A percentile compares a stretch with the other conserved stretches of the same genome.
These are phyloP conservation scores for Numida meleagris DNA, from an alignment of 2,113 vertebrate species.

Conservation along the genomic window DNA sequence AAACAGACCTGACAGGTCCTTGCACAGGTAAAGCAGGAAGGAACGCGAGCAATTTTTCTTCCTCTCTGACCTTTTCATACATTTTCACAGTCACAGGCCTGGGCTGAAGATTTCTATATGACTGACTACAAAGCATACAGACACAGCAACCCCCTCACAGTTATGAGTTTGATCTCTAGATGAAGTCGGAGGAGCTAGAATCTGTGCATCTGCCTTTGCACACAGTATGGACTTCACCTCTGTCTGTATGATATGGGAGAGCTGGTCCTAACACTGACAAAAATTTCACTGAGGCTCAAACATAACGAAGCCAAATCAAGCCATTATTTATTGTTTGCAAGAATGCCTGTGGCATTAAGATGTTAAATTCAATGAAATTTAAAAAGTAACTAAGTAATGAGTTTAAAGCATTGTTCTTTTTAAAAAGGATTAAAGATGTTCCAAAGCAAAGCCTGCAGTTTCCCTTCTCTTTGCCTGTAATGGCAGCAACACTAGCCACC, in stretches of 20 bases:
- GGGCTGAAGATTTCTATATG: not conserved
- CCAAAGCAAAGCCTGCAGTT: not conserved
- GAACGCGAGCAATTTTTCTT: not conserved
- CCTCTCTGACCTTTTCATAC: not conserved
- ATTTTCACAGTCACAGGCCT: not conserved
- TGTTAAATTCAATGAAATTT: not conserved
- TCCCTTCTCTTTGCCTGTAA: not conserved
- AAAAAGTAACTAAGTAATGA: not conserved
- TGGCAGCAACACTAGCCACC: not conserved
- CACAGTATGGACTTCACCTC: not conserved
- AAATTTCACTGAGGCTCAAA: not conserved
- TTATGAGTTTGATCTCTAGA: not conserved
- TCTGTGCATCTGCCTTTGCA: not conserved
- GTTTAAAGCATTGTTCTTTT: not conserved
- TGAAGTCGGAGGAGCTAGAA: not conserved
- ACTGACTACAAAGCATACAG: not conserved
- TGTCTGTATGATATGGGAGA: not conserved
- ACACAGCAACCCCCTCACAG: not conserved
- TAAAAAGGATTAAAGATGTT: not conserved
- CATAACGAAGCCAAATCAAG: not conserved
- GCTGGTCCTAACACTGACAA: not conserved
- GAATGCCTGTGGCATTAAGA: not conserved
- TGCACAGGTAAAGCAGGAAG: fast-evolving
- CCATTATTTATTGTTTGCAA: not conserved
- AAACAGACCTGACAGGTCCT: fast-evolving